Conservation (phyloP, 2,888 invertebrate species). For the Meloe dianella region DNA sequence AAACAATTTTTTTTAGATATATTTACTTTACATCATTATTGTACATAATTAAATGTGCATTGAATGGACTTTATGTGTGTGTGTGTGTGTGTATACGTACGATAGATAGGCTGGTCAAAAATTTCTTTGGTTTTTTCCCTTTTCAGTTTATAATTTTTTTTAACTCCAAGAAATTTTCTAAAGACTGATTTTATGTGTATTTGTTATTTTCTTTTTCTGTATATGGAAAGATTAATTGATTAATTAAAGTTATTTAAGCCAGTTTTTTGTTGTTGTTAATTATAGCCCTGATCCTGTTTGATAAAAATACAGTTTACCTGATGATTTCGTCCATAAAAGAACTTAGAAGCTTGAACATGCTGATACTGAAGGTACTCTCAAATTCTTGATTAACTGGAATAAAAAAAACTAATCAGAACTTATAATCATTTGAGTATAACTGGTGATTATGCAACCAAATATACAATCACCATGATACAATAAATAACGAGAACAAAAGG, state of each 20-base stretch:
- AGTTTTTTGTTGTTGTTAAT: neutral
- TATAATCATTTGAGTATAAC: no score
- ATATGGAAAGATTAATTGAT: neutral
- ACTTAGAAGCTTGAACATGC: no score
- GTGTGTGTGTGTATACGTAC: no score
- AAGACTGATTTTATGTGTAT: constrained; percentile 9
- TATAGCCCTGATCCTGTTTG: neutral
- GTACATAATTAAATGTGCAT: constrained; percentile 1
- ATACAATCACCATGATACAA: neutral
- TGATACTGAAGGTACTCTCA: no score
- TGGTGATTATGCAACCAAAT: neutral
- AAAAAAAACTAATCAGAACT: no score
- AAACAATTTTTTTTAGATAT: constrained; percentile 1
- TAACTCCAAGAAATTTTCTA: neutral
- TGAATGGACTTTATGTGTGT: neutral
- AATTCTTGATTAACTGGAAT: no score
- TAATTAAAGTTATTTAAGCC: neutral
- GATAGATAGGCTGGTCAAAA: neutral
- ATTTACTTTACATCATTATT: neutral
- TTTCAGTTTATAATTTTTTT: neutral
- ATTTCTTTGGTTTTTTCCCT: neutral
- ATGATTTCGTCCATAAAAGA: no score
- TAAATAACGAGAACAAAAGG: neutral
- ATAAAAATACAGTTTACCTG: no score
- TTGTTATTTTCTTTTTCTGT: constrained; percentile 6